phyloP scores from a whole-genome alignment of 2,113 vertebrate genomes.

The Gymnocephalus cernua region DNA sequence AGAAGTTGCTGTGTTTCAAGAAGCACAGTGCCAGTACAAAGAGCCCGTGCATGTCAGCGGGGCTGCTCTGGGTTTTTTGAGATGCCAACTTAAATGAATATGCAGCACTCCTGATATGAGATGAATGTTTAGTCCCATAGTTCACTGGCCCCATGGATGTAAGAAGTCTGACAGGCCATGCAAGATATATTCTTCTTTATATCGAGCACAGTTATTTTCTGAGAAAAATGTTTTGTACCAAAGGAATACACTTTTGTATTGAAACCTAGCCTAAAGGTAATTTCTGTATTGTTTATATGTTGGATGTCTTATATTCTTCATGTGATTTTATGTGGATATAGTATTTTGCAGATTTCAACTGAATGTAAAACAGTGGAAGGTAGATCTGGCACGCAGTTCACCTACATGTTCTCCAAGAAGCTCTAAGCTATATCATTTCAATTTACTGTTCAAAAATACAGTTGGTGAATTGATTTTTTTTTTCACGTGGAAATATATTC shows the following conservation, averaged over 20 bases:
- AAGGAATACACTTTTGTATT: slow-evolving; percentile 77
- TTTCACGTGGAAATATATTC: slow-evolving; percentile 20
- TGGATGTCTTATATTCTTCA: slow-evolving; percentile 66
- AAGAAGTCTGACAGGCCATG: slow-evolving; percentile 33
- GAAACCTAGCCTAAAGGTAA: slow-evolving; percentile 48
- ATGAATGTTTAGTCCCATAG: slow-evolving; percentile 58
- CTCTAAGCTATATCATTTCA: slow-evolving; percentile 27
- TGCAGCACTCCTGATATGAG: slow-evolving; percentile 58
- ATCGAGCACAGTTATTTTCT: slow-evolving; percentile 59
- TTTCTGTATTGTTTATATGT: slow-evolving; percentile 68
- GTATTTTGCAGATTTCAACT: slow-evolving; percentile 59
- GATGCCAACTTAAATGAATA: slow-evolving; percentile 51
- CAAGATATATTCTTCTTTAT: slow-evolving; percentile 50
- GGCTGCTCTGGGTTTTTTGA: slow-evolving; percentile 35
- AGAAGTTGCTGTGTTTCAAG: slow-evolving; percentile 44
- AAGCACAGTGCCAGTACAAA: slow-evolving; percentile 42
- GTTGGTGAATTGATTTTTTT: slow-evolving; percentile 6
- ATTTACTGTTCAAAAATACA: slow-evolving; percentile 5
- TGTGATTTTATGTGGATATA: slow-evolving; percentile 60
- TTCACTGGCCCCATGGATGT: slow-evolving; percentile 43
- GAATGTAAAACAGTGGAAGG: slow-evolving; percentile 66
- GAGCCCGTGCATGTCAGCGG: slow-evolving; percentile 50
- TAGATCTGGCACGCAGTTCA: slow-evolving; percentile 32
- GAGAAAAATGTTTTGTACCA: slow-evolving; percentile 78
- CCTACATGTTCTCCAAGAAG: slow-evolving; percentile 14